Percentiles rank a stretch among this genome's conserved stretches.
These are phyloP conservation scores for Neopelma chrysocephalum DNA, from an alignment of 2,797 vertebrate genomes.

Conservation along the genomic window DNA sequence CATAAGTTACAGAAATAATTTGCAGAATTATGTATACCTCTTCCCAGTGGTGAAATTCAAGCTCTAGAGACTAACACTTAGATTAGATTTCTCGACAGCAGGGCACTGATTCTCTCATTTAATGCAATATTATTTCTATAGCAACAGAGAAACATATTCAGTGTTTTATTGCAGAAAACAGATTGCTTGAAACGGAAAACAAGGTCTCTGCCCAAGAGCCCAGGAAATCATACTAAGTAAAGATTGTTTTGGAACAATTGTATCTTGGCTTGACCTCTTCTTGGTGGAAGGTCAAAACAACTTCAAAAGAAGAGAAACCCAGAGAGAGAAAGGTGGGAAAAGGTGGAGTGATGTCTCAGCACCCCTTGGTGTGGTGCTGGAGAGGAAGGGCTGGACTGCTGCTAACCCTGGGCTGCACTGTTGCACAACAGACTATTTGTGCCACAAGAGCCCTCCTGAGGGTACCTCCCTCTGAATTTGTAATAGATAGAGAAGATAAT, in stretches of 20 bases:
- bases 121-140: constrained; percentile 62
- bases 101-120: constrained; percentile 41
- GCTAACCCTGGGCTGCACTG: accelerated
- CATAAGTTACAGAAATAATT: constrained; percentile 46
- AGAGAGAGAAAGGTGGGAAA: background rate
- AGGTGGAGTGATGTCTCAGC: background rate
- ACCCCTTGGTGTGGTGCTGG: background rate
- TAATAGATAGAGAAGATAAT: background rate
- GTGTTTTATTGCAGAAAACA: constrained; percentile 33
- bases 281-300: background rate
- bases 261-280: background rate
- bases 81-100: constrained; percentile 40
- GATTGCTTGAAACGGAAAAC: constrained; percentile 27
- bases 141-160: constrained; percentile 40
- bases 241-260: background rate
- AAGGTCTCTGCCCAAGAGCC: background rate
- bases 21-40: constrained; percentile 51
- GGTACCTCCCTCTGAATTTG: background rate
- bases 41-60: constrained; percentile 40
- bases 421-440: accelerated
- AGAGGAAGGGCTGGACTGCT: background rate
- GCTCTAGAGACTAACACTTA: constrained; percentile 52
- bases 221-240: background rate
- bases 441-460: background rate
- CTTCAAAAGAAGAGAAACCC: background rate